These are phyloP conservation scores for Sphaeramia orbicularis DNA, from an alignment of 2,797 vertebrate genomes.

Conservation along the genomic window DNA sequence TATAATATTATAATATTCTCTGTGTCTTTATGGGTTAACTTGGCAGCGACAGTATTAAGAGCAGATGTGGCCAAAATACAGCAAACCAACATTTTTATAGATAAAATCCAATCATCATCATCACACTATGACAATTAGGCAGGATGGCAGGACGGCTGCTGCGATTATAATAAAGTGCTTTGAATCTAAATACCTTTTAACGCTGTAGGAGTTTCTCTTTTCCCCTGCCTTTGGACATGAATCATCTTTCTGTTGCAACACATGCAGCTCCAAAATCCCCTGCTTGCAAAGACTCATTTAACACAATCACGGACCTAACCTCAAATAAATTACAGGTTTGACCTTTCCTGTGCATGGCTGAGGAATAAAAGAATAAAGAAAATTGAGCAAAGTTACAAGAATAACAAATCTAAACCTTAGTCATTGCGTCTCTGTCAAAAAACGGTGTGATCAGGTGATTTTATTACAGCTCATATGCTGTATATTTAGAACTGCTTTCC, in stretches of 20 bases:
- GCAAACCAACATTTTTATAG: no score
- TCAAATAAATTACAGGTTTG: constrained; percentile 27
- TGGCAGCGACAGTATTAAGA: no score
- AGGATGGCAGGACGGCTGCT: no score
- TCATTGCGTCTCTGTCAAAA: neutral
- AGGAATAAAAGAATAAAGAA: constrained; percentile 9
- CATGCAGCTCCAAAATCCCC: constrained; percentile 13
- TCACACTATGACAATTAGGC: no score
- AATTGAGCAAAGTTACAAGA: no score
- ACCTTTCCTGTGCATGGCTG: constrained; percentile 17
- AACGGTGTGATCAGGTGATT: neutral
- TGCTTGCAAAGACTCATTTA: constrained; percentile 1
- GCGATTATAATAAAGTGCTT: neutral
- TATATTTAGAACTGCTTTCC: no score
- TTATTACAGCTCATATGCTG: no score
- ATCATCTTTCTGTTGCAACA: constrained; percentile 21
- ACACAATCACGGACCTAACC: constrained; percentile 19
- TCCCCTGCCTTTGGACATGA: constrained; percentile 37
- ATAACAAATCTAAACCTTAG: constrained; percentile 3
- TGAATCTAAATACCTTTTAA: neutral
- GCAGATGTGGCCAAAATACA: no score
- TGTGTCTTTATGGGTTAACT: no score
- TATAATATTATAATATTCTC: no score
- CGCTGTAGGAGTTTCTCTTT: constrained; percentile 1
- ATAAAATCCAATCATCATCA: no score